phyloP scores from a whole-genome alignment of 1,140 invertebrate genomes.

The Heliconius eleuchia region DNA sequence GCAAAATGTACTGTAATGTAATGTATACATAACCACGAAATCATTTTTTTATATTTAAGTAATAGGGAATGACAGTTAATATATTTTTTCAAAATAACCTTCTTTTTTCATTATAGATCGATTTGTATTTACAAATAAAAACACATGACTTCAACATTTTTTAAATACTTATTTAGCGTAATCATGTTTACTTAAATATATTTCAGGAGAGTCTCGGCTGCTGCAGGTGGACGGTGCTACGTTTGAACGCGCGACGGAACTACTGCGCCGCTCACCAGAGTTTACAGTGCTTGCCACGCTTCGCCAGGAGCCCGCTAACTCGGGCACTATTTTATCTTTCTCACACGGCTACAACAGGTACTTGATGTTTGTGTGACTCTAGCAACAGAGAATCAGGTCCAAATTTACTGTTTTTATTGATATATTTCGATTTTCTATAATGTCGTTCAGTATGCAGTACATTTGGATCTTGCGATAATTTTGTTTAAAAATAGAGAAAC shows the following conservation, averaged over 20 bases:
- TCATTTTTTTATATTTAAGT: too few species aligned
- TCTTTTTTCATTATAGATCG: too few species aligned
- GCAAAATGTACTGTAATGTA: too few species aligned
- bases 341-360: slow-evolving; percentile 89
- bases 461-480: slow-evolving; percentile 9
- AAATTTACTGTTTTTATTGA: neutral
- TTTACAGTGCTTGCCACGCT: slow-evolving; percentile 90
- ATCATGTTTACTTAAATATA: neutral
- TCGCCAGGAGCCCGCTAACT: slow-evolving; percentile 90
- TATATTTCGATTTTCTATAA: neutral
- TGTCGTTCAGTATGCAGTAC: neutral
- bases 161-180: neutral
- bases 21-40: too few species aligned
- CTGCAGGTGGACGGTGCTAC: slow-evolving; percentile 86
- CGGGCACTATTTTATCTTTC: slow-evolving; percentile 91
- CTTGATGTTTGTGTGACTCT: neutral
- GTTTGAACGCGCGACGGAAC: slow-evolving; percentile 85
- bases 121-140: too few species aligned
- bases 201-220: slow-evolving; percentile 87
- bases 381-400: slow-evolving; percentile 18
- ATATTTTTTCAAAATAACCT: too few species aligned
- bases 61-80: too few species aligned
- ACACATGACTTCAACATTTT: too few species aligned
- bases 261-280: slow-evolving; percentile 87
- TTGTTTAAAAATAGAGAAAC: neutral